phyloP scores from a whole-genome alignment of 2,113 vertebrate species.

The Mustelus asterias region DNA sequence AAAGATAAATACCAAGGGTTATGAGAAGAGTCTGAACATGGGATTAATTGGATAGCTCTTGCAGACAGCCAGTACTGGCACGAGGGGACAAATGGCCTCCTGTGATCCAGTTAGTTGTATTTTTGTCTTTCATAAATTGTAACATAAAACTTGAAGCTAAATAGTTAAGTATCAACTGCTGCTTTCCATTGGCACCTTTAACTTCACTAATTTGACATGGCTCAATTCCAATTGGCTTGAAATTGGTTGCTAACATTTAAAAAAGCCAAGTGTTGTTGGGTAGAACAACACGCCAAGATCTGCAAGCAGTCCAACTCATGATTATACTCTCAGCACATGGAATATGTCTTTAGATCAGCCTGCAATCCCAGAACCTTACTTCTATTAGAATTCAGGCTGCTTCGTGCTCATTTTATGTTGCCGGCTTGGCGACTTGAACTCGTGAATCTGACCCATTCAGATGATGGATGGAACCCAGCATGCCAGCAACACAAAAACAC shows the following conservation, averaged over 20 bases:
- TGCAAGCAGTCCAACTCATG: not conserved
- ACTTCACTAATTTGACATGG: not conserved
- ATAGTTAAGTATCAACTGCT: not conserved
- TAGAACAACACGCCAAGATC: not conserved
- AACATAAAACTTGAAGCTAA: not conserved
- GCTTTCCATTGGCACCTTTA: constrained; percentile 12
- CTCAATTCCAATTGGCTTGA: not conserved
- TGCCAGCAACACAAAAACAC: too few relatives aligned
- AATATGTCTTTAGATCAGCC: not conserved
- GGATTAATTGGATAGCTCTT: not conserved
- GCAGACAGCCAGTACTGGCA: not conserved
- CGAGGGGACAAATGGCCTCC: not conserved
- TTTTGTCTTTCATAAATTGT: not conserved
- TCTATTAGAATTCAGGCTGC: not conserved
- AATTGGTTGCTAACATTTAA: constrained; percentile 26
- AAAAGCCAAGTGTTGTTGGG: not conserved
- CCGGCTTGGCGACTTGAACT: not conserved
- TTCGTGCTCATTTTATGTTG: not conserved
- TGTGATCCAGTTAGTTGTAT: not conserved
- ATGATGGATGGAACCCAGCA: not conserved
- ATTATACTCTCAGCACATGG: not conserved
- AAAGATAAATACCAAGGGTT: not conserved
- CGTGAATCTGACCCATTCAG: not conserved
- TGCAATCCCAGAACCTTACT: not conserved
- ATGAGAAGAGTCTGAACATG: not conserved